These are phyloP conservation scores for Carlito syrichta DNA, from an alignment of 2,113 vertebrate genomes.

Conservation along the genomic window DNA sequence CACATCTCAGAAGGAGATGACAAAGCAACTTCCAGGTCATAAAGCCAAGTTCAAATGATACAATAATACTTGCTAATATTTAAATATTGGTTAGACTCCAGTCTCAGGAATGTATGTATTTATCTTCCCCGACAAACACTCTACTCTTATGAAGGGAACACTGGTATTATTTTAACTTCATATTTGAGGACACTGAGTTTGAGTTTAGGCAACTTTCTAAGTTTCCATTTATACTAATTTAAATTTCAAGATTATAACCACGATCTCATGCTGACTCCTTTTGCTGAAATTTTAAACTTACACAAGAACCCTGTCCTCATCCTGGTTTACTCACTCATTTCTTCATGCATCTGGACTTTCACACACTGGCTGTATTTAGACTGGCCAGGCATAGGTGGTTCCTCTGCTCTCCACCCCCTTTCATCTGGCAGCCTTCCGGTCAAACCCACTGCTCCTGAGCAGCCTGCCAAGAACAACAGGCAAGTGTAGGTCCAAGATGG, in stretches of 20 bases:
- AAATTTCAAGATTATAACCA: neutral
- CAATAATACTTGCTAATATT: neutral
- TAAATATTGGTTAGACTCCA: neutral
- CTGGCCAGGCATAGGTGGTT: fast-evolving
- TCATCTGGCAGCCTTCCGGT: neutral
- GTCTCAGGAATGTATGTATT: neutral
- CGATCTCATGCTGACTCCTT: neutral
- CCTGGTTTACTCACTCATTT: neutral
- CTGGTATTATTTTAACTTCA: neutral
- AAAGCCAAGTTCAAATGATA: neutral
- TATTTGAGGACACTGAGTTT: neutral
- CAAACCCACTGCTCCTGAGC: fast-evolving
- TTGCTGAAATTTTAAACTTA: neutral
- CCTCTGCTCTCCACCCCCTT: fast-evolving
- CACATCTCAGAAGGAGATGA: neutral
- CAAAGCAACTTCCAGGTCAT: neutral
- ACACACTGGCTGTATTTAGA: neutral
- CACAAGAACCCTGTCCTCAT: neutral
- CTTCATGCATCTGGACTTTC: fast-evolving
- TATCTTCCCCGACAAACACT: neutral
- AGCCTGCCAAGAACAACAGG: neutral
- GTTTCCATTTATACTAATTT: neutral
- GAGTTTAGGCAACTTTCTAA: neutral
- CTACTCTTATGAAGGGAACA: neutral
- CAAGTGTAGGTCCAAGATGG: fast-evolving